Evolutionary conservation across 2,888 invertebrate species (phyloP), one percentile per base, ranked within the genome.

Genomic region (Rotaria socialis): DNA sequence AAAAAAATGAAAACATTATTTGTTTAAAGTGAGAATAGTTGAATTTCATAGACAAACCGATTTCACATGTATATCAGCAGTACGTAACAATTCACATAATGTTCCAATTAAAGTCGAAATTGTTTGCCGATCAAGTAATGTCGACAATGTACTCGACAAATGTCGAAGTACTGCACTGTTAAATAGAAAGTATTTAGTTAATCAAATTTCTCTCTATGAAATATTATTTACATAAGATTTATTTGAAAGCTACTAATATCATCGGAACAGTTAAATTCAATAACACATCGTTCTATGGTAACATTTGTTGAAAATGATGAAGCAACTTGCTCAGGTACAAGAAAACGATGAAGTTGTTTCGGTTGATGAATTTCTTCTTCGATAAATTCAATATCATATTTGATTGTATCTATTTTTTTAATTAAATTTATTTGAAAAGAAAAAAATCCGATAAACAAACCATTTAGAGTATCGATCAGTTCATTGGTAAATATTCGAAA

Each of bases 401-500:
- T 75, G 2, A 75, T 75, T 6, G 43, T 47, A 47, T 75, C 75
- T 75, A 75, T 75, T 22, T 35, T 7, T 52, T 52, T 5, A 60
- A 60, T 35, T 35, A 35, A 35, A 67, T 19, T 5, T 2, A 67
- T 16, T 14, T 22, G 16, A 11, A 35, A 74, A 27, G 5, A 74
- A 35, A 74, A 35, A 16, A 1, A 75, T 22, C 0, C 35, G 43
- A 43, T 24, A 7, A 43, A 75, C 43, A 24, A 43, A 75, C 75
- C 75, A 75, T 75, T 75, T 22, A 75, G 8, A 10, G 75, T 75
- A 75, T 75, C 41, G 24, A 75, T 75, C 11, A 75, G 27, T 75
- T 75, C 75, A 75, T 75, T 75, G 10, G 11, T 43, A 75, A 75
- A 75, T 75, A 75, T 43, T 22, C 43, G 75, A 75, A 75, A 75